These are phyloP conservation scores for Drosophila biarmipes DNA, from an alignment of 1,140 invertebrate species.

Conservation along the genomic window DNA sequence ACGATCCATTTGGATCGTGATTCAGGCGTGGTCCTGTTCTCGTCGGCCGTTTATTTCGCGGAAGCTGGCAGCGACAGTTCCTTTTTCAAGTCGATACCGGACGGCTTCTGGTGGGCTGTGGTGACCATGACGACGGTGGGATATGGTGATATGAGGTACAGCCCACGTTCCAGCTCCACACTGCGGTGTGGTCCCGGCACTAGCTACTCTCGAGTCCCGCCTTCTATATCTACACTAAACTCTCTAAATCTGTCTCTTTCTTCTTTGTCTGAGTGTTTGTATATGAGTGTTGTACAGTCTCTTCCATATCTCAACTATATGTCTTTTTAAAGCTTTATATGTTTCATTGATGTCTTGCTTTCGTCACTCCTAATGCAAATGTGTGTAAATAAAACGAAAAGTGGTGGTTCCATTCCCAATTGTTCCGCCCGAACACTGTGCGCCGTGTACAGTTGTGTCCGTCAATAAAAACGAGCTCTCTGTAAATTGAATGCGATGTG, in stretches of 20 bases:
- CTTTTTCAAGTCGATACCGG: conserved; percentile 99
- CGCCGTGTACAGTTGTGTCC: conserved; percentile 25
- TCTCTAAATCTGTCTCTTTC: conserved; percentile 25
- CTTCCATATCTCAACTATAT: conserved; percentile 17
- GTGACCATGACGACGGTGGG: conserved; percentile 99
- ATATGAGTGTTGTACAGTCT: conserved; percentile 40
- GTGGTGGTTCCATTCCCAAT: not conserved
- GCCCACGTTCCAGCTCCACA: conserved; percentile 56
- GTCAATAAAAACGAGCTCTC: conserved; percentile 1
- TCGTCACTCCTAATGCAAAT: conserved; percentile 16
- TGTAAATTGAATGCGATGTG: conserved; percentile 39
- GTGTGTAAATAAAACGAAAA: conserved; percentile 21
- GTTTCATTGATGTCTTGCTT: conserved; percentile 17
- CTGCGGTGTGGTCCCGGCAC: conserved; percentile 31
- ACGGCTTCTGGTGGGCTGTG: conserved; percentile 99
- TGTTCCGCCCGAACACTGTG: not conserved
- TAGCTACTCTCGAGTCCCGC: conserved; percentile 24
- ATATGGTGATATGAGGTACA: conserved; percentile 99
- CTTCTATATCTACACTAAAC: conserved; percentile 26
- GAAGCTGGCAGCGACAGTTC: conserved; percentile 98
- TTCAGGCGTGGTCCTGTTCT: conserved; percentile 99
- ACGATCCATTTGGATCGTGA: conserved; percentile 36
- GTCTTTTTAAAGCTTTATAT: conserved; percentile 18
- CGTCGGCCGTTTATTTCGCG: conserved; percentile 99
- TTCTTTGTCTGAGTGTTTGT: conserved; percentile 42